Evolutionary conservation across 2,888 invertebrate genomes (phyloP).

Genomic region (Diarsia rubi): DNA sequence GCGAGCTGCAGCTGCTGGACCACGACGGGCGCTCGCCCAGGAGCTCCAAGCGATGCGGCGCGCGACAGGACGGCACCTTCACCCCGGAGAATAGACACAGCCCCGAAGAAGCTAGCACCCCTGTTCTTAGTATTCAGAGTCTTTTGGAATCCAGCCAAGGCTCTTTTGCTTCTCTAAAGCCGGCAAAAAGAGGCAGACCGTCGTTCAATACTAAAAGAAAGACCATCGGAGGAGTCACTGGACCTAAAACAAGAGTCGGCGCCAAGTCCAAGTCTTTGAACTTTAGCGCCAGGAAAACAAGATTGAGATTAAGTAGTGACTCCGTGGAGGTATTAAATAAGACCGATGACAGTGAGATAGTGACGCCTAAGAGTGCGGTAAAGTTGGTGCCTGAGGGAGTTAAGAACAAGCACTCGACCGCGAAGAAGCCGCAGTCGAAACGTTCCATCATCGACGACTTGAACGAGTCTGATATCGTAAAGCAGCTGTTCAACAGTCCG

Average conservation of each 20-base stretch:
- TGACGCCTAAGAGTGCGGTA: slow-evolving; percentile 84
- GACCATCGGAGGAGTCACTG: slow-evolving; percentile 73
- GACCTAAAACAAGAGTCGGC: slow-evolving; percentile 62
- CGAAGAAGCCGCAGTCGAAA: slow-evolving; percentile 87
- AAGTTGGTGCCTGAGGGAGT: slow-evolving; percentile 81
- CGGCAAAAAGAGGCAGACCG: slow-evolving; percentile 52
- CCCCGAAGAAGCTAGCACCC: slow-evolving; percentile 79
- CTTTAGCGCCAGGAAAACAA: slow-evolving; percentile 63
- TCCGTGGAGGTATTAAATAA: slow-evolving; percentile 66
- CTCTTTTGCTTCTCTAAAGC: slow-evolving; percentile 61
- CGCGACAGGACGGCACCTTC: slow-evolving; percentile 66
- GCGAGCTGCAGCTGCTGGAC: slow-evolving; percentile 72
- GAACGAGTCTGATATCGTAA: slow-evolving; percentile 84
- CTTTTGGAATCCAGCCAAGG: slow-evolving; percentile 78
- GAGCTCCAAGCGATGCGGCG: slow-evolving; percentile 68
- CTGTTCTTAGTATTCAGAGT: slow-evolving; percentile 81
- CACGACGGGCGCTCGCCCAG: slow-evolving; percentile 73
- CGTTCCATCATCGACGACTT: slow-evolving; percentile 86
- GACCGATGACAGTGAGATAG: slow-evolving; percentile 72
- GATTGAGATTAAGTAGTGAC: slow-evolving; percentile 68
- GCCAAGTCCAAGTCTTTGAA: slow-evolving; percentile 74
- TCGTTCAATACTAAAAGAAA: slow-evolving; percentile 70
- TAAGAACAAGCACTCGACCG: slow-evolving; percentile 87
- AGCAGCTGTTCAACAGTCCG: slow-evolving; percentile 87
- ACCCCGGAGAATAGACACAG: slow-evolving; percentile 80